Percentiles rank a stretch among this genome's conserved stretches.
Conservation (phyloP, 2,888 invertebrate genomes). For the Sialis fuliginosa region DNA sequence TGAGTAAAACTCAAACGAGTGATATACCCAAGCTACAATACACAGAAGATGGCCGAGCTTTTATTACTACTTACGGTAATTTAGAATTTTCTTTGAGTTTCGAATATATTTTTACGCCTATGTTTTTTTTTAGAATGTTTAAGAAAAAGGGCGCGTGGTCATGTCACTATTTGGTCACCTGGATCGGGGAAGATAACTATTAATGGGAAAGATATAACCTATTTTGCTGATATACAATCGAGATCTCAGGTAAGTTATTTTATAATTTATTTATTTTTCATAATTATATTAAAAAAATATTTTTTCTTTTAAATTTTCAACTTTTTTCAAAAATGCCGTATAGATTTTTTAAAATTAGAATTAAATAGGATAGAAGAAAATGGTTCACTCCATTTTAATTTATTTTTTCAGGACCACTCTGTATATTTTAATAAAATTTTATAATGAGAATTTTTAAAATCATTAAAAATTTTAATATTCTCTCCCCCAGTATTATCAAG, state of each 20-base stretch:
- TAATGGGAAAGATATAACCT: constrained; percentile 61
- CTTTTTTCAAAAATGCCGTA: too few relatives aligned
- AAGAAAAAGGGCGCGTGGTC: constrained; percentile 53
- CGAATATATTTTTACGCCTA: neutral
- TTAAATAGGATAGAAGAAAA: too few relatives aligned
- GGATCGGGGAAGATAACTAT: constrained; percentile 72
- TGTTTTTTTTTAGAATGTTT: constrained; percentile 35
- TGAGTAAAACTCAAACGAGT: constrained; percentile 35
- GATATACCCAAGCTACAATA: constrained; percentile 50
- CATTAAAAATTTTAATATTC: too few relatives aligned
- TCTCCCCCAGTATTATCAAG: too few relatives aligned
- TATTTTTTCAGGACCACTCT: too few relatives aligned
- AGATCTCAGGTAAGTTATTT: constrained; percentile 52
- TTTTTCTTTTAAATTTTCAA: too few relatives aligned
- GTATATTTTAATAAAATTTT: too few relatives aligned
- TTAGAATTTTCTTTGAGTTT: constrained; percentile 2
- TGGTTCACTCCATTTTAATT: too few relatives aligned
- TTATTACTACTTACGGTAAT: constrained; percentile 47
- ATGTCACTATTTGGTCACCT: constrained; percentile 62
- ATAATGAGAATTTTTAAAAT: too few relatives aligned
- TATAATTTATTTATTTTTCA: neutral
- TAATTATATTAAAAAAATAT: too few relatives aligned
- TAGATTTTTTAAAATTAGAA: too few relatives aligned
- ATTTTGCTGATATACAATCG: constrained; percentile 51
- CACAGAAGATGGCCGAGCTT: constrained; percentile 52